Base-by-base conservation (phyloP, 2,113 vertebrate genomes). In the Neogale vison region DNA sequence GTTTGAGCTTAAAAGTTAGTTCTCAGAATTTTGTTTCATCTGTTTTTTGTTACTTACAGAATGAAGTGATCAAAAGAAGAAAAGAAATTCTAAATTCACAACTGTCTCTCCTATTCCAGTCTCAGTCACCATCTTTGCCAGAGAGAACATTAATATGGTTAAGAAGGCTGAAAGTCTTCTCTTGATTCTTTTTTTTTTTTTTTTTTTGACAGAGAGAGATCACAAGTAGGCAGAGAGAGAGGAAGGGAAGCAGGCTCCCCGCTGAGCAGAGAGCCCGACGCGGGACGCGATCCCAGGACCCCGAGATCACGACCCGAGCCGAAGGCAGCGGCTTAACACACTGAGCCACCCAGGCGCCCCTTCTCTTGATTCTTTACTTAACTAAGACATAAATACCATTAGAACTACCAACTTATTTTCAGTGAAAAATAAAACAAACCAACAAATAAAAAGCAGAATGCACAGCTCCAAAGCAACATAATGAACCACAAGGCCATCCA, bases 171-270 rank as follows among this genome's bases (percentile, higher is more conserved):
- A 77, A 65, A 79, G 26, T 20, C 59, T 82, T 92, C 83, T 69
- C 87, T 88, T 85, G 63, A 42, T 88, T 88, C n/a, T 85, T 96
- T 86, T n/a, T n/a, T n/a, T n/a, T n/a, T n/a, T n/a, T n/a, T n/a
- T n/a, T n/a, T n/a, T n/a, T n/a, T n/a, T n/a, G n/a, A n/a, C n/a
- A n/a, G n/a, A n/a, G n/a, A n/a, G n/a, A n/a, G n/a, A n/a, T n/a
- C n/a, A n/a, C n/a, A n/a, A n/a, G n/a, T n/a, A n/a, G n/a, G n/a
- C n/a, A n/a, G n/a, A n/a, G n/a, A n/a, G n/a, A n/a, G n/a, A n/a
- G n/a, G n/a, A n/a, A n/a, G n/a, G n/a, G n/a, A n/a, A n/a, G n/a
- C n/a, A n/a, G n/a, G n/a, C n/a, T n/a, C n/a, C n/a, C n/a, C n/a
- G n/a, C n/a, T n/a, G n/a, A n/a, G n/a, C n/a, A n/a, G n/a, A n/a